Conservation (phyloP, 2,888 invertebrate genomes). For the Meiosimyza platycephala region DNA sequence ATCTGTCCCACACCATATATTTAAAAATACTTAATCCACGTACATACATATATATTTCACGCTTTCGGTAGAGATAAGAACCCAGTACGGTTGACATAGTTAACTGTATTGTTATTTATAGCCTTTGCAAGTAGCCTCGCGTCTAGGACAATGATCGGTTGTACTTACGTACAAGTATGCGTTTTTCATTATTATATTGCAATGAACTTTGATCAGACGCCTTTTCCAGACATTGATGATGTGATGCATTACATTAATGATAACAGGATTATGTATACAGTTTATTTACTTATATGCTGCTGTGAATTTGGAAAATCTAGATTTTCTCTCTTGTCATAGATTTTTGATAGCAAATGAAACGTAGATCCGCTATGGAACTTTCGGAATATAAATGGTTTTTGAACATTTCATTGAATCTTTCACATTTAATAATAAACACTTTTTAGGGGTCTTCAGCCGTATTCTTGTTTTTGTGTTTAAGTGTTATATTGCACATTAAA, state of each 20-base stretch:
- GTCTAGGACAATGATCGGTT: constrained; percentile 16
- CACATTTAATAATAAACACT: too few relatives aligned
- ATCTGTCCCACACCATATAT: not conserved
- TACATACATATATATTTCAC: not conserved
- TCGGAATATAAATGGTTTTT: too few relatives aligned
- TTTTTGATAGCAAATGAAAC: too few relatives aligned
- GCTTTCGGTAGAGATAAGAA: not conserved
- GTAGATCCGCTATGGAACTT: too few relatives aligned
- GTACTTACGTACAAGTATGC: not conserved
- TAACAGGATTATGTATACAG: not conserved
- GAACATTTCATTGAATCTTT: too few relatives aligned
- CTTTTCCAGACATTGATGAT: constrained; percentile 22
- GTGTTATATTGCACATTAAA: too few relatives aligned
- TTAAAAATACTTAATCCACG: not conserved
- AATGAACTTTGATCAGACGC: constrained; percentile 18
- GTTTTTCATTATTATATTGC: not conserved
- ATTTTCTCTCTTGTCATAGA: too few relatives aligned
- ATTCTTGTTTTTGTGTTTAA: too few relatives aligned
- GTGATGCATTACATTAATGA: not conserved
- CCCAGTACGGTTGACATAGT: constrained; percentile 2
- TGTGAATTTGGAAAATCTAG: too few relatives aligned
- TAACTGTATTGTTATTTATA: not conserved
- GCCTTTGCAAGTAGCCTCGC: not conserved
- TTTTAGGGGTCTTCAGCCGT: too few relatives aligned
- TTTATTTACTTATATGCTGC: too few relatives aligned